Base-by-base conservation (phyloP, 2,888 invertebrate species). In the Lucinisca nassula region DNA sequence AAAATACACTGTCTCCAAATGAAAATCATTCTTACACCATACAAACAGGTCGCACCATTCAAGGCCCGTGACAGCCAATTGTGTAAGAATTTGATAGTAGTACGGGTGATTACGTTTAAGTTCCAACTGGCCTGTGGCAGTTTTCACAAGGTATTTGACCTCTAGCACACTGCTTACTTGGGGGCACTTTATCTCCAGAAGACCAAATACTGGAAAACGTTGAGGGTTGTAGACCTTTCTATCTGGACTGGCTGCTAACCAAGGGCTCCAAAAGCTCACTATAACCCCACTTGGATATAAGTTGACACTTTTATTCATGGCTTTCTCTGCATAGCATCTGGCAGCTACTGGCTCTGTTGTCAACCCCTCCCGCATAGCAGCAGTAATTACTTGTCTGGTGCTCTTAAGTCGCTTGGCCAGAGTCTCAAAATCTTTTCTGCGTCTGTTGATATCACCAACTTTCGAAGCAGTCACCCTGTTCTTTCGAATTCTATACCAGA, bases 31-130 rank as follows among this genome's bases (percentile, higher is more conserved):
- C 21, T 51, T 21, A 21, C 75, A 79, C 84, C 84, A 84, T 0
- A 84, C 79, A 55, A 79, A 84, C n/a, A 84, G 76, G 45, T 85
- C 81, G 40, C 80, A 85, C 79, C 84, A 84, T 0, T 80, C 45
- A 8, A 84, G 40, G 14, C 84, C 84, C 3, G 75, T 49, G 2
- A 49, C 61, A 12, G 84, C 84, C n/a, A 84, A 55, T 32, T 84
- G 76, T 14, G 61, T 30, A 21, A 80, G 32, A 2, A 77, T 27
- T 75, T 84, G 80, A 27, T 72, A 80, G 30, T 84, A 80, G 38
- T 84, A 84, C 0, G 74, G 8, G 45, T 85, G 73, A 24, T 70
- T 80, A n/a, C 51, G 24, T 45, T 81, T 85, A 0, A 85, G 55
- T 27, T 73, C 35, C 0, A 78, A n/a, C 1, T 12, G 17, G 27